phyloP scores from a whole-genome alignment of 1,140 invertebrate species.

The Choristoneura fumiferana region DNA sequence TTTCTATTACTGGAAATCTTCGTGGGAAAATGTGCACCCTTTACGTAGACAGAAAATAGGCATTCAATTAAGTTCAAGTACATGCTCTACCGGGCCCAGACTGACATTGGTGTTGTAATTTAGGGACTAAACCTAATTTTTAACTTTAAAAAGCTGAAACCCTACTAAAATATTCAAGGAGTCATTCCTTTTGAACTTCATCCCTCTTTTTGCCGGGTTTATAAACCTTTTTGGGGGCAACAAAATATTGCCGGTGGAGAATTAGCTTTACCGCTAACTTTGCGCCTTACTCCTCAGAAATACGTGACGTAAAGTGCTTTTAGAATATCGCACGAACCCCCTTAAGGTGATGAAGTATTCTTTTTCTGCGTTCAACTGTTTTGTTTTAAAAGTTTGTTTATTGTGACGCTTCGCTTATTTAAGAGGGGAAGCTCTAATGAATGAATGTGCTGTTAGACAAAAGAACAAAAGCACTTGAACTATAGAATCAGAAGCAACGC shows the following conservation, averaged over 20 bases:
- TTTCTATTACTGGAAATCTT: no score
- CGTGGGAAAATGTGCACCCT: no score
- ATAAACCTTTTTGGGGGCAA: constrained; percentile 10
- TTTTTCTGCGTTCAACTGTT: not conserved
- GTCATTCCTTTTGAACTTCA: constrained; percentile 12
- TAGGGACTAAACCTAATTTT: constrained; percentile 7
- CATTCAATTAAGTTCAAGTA: no score
- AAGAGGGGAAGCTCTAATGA: constrained; percentile 16
- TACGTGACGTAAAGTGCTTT: not conserved
- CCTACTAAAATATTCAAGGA: constrained; percentile 3
- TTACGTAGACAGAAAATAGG: no score
- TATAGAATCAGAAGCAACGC: constrained; percentile 14
- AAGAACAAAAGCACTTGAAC: constrained; percentile 26
- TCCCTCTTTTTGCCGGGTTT: constrained; percentile 9
- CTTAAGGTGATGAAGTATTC: not conserved
- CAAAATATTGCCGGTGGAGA: constrained; percentile 1
- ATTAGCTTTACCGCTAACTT: constrained; percentile 2
- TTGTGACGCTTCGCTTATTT: no score
- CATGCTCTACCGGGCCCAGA: no score
- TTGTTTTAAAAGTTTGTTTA: constrained; percentile 8
- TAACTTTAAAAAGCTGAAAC: constrained; percentile 6
- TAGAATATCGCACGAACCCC: not conserved
- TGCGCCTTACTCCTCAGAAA: constrained; percentile 5
- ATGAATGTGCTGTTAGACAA: constrained; percentile 24
- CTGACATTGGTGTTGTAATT: not conserved